Percentiles rank a stretch among this genome's conserved stretches.
Conservation (phyloP, 2,888 invertebrate genomes). For the Parnassius glacialis region DNA sequence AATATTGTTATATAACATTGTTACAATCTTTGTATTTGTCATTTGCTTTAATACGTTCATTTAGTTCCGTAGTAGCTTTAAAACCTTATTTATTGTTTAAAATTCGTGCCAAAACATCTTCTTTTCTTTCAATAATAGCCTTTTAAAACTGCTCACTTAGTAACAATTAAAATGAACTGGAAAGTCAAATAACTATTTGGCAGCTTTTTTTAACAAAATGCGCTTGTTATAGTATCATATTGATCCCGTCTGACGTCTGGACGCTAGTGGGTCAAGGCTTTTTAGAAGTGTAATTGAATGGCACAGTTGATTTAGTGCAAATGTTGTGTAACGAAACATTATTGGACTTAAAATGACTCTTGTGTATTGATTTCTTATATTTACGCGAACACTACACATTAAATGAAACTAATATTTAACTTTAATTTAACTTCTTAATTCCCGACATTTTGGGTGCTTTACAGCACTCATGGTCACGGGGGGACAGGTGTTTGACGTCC, state of each 20-base stretch:
- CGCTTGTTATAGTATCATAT: conserved; percentile 11
- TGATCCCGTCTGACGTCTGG: conserved; percentile 3
- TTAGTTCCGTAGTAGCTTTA: too few relatives aligned
- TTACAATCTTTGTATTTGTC: too few relatives aligned
- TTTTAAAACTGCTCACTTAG: conserved; percentile 11
- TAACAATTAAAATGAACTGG: neutral
- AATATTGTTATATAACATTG: too few relatives aligned
- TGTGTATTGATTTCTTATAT: too few relatives aligned
- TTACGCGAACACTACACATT: too few relatives aligned
- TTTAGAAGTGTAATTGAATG: conserved; percentile 9
- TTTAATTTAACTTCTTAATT: too few relatives aligned
- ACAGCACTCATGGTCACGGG: too few relatives aligned
- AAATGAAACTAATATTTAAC: too few relatives aligned
- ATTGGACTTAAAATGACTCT: too few relatives aligned
- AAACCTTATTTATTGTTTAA: neutral
- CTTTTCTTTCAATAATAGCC: conserved; percentile 3
- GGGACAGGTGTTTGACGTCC: too few relatives aligned
- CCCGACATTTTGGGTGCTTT: too few relatives aligned
- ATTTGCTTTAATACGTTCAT: too few relatives aligned
- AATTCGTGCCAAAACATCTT: neutral
- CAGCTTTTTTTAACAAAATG: conserved; percentile 15
- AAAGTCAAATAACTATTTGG: conserved; percentile 14
- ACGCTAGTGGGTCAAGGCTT: conserved; percentile 14
- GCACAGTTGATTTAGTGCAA: conserved; percentile 17
- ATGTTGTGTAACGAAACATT: conserved; percentile 2